Evolutionary conservation across 2,113 vertebrate genomes (phyloP).

Genomic region (Fukomys damarensis): DNA sequence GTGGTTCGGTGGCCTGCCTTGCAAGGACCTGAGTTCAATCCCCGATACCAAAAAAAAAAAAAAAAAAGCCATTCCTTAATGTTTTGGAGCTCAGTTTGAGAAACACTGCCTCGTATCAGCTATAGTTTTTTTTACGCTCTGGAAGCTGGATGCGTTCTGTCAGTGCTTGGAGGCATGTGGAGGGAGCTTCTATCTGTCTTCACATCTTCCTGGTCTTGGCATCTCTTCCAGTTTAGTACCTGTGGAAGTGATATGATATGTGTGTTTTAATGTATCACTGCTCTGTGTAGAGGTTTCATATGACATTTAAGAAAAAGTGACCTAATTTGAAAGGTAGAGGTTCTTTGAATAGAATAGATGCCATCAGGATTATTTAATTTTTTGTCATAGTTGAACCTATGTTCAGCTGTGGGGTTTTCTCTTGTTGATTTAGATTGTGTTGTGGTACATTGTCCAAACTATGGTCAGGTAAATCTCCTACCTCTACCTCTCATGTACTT

Average conservation of each 20-base stretch:
- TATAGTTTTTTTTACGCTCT: neutral
- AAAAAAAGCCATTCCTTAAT: too few relatives aligned
- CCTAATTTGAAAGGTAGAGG: constrained; percentile 43
- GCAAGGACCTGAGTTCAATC: too few relatives aligned
- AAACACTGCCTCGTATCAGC: neutral
- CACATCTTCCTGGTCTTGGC: neutral
- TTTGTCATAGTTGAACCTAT: neutral
- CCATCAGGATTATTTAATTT: constrained; percentile 33
- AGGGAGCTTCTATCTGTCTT: neutral
- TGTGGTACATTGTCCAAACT: neutral
- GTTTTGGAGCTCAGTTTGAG: constrained; percentile 35
- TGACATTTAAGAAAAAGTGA: constrained; percentile 42
- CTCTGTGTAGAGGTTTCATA: neutral
- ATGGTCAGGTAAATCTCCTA: neutral
- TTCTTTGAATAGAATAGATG: constrained; percentile 1
- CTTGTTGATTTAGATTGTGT: neutral
- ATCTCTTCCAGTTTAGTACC: neutral
- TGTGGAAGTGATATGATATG: neutral
- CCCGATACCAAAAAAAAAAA: too few relatives aligned
- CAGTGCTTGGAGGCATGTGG: neutral
- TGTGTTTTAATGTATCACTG: constrained; percentile 20
- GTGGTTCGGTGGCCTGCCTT: too few relatives aligned
- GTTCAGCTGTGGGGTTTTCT: too few relatives aligned
- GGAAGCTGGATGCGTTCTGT: constrained; percentile 7
- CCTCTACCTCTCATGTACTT: too few relatives aligned